Evolutionary conservation across 2,888 invertebrate species (phyloP).

Genomic region (Melangyna quadrimaculata): DNA sequence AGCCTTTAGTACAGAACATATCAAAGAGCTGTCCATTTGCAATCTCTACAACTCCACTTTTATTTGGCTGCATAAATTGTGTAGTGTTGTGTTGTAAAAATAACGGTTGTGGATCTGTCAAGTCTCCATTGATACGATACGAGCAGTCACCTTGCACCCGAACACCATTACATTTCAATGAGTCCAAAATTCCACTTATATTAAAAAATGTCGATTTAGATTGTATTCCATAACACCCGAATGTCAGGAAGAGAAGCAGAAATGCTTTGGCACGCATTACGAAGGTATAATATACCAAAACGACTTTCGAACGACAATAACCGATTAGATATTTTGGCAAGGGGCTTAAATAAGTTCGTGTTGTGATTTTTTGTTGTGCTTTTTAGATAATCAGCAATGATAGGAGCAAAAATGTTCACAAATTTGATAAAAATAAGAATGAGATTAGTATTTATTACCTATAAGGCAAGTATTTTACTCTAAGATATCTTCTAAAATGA

Average conservation of each 20-base stretch:
- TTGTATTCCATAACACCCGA: not conserved
- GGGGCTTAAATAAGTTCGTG: conserved; percentile 26
- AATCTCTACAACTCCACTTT: conserved; percentile 74
- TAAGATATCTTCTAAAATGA: not conserved
- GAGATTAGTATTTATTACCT: not conserved
- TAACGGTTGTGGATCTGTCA: conserved; percentile 83
- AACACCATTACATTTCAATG: conserved; percentile 9
- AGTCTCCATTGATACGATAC: conserved; percentile 74
- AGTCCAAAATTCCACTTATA: not conserved
- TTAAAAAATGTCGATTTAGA: conserved; percentile 11
- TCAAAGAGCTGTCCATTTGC: conserved; percentile 75
- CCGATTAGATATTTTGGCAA: not conserved
- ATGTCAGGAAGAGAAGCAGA: not conserved
- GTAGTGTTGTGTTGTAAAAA: conserved; percentile 81
- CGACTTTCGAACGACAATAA: not conserved
- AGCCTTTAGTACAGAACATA: conserved; percentile 75
- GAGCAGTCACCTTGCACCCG: conserved; percentile 72
- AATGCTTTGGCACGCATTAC: conserved; percentile 16
- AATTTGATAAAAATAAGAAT: not conserved
- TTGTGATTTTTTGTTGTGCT: not conserved
- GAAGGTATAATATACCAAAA: not conserved
- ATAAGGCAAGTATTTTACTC: not conserved
- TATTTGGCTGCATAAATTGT: conserved; percentile 75
- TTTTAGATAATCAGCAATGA: not conserved
- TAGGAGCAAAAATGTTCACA: not conserved